Evolutionary conservation across 2,113 vertebrate genomes (phyloP).

Genomic region (Mormoops blainvillei): DNA sequence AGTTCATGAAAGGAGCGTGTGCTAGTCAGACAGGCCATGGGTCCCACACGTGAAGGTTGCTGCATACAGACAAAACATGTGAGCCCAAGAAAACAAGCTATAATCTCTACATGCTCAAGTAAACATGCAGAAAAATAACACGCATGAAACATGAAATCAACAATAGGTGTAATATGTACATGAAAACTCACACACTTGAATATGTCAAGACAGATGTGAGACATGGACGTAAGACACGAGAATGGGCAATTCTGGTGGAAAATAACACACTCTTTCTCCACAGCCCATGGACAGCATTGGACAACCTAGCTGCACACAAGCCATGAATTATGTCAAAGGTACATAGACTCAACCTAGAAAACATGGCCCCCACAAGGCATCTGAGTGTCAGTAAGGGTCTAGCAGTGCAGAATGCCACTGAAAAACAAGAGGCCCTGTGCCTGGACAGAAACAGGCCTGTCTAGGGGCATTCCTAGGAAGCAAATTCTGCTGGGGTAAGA

Average conservation of each 20-base stretch:
- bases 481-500: background rate
- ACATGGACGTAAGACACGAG: background rate
- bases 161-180: background rate
- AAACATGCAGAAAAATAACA: background rate
- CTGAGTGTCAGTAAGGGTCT: background rate
- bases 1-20: background rate
- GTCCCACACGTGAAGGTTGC: background rate
- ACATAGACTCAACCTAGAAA: background rate
- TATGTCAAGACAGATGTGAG: background rate
- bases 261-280: background rate
- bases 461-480: constrained; percentile 25
- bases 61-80: background rate
- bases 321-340: background rate
- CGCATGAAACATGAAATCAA: background rate
- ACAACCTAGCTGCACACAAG: background rate
- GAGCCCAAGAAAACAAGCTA: background rate
- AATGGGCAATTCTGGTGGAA: constrained; percentile 4
- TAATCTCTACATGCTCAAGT: background rate
- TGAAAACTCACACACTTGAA: background rate
- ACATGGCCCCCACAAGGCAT: background rate
- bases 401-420: background rate
- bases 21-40: background rate
- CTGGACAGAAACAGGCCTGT: background rate
- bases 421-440: background rate
- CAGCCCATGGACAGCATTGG: background rate